Conservation (phyloP, 2,888 invertebrate species). For the Philaethria dido region DNA sequence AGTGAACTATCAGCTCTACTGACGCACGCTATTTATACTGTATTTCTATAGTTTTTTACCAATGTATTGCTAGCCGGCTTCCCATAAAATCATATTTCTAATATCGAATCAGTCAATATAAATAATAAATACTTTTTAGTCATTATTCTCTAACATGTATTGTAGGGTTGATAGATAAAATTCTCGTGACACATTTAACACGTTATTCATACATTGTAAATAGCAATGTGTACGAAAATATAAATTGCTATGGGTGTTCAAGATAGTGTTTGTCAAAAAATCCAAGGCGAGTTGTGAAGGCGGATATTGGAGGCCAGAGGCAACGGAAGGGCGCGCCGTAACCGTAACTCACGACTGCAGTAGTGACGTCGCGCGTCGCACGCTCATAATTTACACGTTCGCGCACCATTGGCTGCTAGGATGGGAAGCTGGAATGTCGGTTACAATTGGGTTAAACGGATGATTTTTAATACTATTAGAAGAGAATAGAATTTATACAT, state of each 20-base stretch:
- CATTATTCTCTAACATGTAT: too few relatives aligned
- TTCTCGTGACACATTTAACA: too few relatives aligned
- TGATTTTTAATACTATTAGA: not conserved
- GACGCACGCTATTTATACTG: too few relatives aligned
- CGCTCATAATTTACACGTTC: conserved; percentile 28
- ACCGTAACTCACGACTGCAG: conserved; percentile 26
- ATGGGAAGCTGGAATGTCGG: not conserved
- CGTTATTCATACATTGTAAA: not conserved
- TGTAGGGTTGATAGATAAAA: too few relatives aligned
- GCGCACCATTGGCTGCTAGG: conserved; percentile 24
- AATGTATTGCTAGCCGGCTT: too few relatives aligned
- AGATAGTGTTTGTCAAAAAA: conserved; percentile 30
- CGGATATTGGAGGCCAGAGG: conserved; percentile 37
- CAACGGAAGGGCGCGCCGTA: conserved; percentile 23
- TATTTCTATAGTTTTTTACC: too few relatives aligned
- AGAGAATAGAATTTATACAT: too few relatives aligned
- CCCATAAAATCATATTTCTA: too few relatives aligned
- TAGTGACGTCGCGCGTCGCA: conserved; percentile 27
- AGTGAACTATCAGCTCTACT: too few relatives aligned
- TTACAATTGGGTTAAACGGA: not conserved
- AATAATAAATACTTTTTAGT: too few relatives aligned
- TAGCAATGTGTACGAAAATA: not conserved
- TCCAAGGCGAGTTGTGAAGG: conserved; percentile 19
- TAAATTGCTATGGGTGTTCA: conserved; percentile 19
- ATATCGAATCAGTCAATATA: too few relatives aligned